Conservation (phyloP, 2,888 invertebrate species). For the Teleogryllus oceanicus region DNA sequence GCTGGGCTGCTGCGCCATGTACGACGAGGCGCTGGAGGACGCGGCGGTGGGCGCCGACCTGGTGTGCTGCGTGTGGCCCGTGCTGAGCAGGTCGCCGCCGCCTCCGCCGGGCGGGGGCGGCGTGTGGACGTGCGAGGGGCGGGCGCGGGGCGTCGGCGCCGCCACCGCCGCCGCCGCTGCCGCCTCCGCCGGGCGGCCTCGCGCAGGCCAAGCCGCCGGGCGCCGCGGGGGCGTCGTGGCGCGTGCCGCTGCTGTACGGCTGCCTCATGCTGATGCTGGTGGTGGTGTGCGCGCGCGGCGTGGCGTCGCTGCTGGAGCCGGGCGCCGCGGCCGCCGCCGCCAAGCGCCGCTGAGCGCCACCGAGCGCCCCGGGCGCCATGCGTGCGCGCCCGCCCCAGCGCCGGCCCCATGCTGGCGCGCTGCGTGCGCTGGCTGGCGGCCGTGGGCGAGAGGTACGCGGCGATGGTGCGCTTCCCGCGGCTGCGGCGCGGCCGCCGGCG, state of each 20-base stretch:
- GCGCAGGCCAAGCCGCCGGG: background rate
- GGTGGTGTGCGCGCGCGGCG: conserved; percentile 18
- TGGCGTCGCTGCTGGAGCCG: conserved; percentile 7
- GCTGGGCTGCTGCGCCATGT: background rate
- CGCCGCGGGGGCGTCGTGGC: background rate
- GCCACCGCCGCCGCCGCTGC: background rate
- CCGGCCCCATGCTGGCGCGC: conserved; percentile 9
- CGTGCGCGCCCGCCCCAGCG: conserved; percentile 18
- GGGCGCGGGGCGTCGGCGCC: background rate
- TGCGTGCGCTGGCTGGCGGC: background rate
- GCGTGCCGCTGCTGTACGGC: background rate
- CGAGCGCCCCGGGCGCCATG: background rate
- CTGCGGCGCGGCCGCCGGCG: background rate
- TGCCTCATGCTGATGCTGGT: background rate
- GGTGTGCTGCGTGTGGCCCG: conserved; percentile 10
- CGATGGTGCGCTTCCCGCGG: background rate
- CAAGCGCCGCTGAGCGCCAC: background rate
- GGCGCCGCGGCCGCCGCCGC: background rate
- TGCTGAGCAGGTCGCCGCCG: background rate
- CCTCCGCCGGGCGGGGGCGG: background rate
- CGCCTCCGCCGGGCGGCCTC: background rate
- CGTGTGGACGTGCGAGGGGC: background rate
- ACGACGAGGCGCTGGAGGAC: conserved; percentile 6
- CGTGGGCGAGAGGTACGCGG: background rate
- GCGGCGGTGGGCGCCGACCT: background rate